Percentiles rank a stretch among this genome's conserved stretches.
Conservation (phyloP, 2,797 vertebrate species). For the Eutrigla gurnardus region DNA sequence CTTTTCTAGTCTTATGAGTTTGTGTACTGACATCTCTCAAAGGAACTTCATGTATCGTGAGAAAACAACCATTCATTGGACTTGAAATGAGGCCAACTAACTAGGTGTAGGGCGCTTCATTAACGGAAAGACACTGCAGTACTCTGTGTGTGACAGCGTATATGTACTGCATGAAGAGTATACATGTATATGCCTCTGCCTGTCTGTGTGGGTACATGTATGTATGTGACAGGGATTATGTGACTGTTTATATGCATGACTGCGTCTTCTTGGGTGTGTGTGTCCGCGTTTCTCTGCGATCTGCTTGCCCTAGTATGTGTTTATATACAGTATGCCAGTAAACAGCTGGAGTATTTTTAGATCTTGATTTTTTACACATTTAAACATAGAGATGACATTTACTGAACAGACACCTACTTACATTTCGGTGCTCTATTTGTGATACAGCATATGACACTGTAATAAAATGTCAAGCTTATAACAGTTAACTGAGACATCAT, state of each 20-base stretch:
- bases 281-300: background rate
- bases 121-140: background rate
- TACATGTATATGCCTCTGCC: background rate
- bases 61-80: conserved; percentile 36
- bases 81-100: conserved; percentile 32
- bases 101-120: background rate
- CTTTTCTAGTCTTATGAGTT: conserved; percentile 42
- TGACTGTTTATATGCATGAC: background rate
- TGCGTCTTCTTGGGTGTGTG: background rate
- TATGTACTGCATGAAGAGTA: background rate
- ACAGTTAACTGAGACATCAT: background rate
- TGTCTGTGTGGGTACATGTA: background rate
- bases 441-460: background rate
- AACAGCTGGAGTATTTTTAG: background rate
- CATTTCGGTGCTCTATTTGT: background rate
- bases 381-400: conserved; percentile 19
- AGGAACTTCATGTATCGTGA: background rate
- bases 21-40: conserved; percentile 24
- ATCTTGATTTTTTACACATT: conserved; percentile 9
- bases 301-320: background rate
- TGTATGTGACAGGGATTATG: background rate
- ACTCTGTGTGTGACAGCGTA: background rate
- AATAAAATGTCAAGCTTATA: background rate
- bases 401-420: background rate
- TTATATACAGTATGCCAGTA: conserved; percentile 1